Conservation (phyloP, 1,140 invertebrate genomes). For the Fragariocoptes setiger region DNA sequence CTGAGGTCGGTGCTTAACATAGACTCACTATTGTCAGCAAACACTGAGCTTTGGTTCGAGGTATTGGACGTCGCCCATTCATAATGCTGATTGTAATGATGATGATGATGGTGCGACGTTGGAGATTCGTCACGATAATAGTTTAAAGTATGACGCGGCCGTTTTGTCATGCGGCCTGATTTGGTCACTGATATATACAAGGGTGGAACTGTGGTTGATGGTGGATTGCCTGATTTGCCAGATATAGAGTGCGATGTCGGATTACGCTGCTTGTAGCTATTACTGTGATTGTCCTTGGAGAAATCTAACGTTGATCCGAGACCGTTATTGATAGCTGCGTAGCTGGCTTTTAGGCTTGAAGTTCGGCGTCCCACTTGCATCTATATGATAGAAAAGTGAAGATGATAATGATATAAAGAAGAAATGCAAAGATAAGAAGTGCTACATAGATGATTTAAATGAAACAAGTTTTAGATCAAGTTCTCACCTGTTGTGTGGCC, state of each 20-base stretch:
- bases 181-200: not conserved
- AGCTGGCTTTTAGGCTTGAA: constrained; percentile 71
- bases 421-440: not conserved
- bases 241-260: not conserved
- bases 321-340: constrained; percentile 34
- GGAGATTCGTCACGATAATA: not conserved
- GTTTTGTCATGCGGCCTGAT: not conserved
- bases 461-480: not conserved
- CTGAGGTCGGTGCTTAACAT: not conserved
- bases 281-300: not conserved
- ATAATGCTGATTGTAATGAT: too few relatives aligned
- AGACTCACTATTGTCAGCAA: not conserved
- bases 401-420: constrained; percentile 4
- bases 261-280: not conserved
- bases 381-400: constrained; percentile 15
- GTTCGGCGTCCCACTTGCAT: constrained; percentile 76
- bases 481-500: constrained; percentile 50
- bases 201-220: not conserved
- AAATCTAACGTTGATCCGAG: constrained; percentile 1
- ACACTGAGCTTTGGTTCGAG: not conserved
- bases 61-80: too few relatives aligned
- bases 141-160: not conserved
- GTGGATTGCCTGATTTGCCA: not conserved
- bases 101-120: too few relatives aligned
- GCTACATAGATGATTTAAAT: not conserved